Evolutionary conservation across 2,888 invertebrate genomes (phyloP).

Genomic region (Steinernema scapterisci): DNA sequence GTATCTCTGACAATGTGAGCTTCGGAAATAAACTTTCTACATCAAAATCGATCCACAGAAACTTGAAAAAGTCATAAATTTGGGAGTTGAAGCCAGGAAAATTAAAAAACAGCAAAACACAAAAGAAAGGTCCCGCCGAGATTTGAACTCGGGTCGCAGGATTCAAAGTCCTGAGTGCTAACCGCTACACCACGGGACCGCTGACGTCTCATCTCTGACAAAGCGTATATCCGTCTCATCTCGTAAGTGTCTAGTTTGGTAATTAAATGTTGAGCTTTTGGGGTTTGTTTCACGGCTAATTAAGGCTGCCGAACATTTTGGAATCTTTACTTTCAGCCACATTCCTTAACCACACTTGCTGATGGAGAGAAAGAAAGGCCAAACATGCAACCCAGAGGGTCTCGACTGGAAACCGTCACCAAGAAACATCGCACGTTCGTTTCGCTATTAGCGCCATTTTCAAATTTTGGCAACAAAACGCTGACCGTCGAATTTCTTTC

Average conservation of each 20-base stretch:
- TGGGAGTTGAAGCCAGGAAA: neutral
- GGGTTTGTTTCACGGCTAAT: too few species aligned
- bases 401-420: neutral
- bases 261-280: too few species aligned
- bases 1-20: conserved; percentile 4
- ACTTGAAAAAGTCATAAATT: too few species aligned
- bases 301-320: too few species aligned
- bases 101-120: neutral
- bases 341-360: too few species aligned
- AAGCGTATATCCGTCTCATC: too few species aligned
- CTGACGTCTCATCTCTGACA: too few species aligned
- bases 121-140: conserved; percentile 40
- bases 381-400: neutral
- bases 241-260: too few species aligned
- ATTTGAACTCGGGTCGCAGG: conserved; percentile 57
- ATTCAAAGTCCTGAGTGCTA: conserved; percentile 63
- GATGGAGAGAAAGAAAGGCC: too few species aligned
- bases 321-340: too few species aligned
- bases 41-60: too few species aligned
- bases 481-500: too few species aligned
- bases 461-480: neutral
- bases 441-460: neutral
- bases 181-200: conserved; percentile 56
- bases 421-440: neutral
- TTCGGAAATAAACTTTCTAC: neutral